phyloP scores from a whole-genome alignment of 2,797 vertebrate genomes.

The Chelon labrosus region DNA sequence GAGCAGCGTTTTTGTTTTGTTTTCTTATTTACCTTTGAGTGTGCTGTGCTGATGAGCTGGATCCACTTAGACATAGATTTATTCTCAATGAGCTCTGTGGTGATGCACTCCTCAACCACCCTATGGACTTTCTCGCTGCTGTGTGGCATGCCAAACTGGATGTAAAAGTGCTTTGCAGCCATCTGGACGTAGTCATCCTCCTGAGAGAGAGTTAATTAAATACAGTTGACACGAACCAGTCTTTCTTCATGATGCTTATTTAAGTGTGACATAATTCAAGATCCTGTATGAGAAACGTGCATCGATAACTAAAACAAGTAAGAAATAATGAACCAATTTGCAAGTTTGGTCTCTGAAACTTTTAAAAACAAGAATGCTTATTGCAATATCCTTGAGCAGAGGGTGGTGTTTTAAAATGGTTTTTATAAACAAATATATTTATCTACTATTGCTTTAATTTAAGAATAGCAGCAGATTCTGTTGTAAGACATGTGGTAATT shows the following conservation, averaged over 20 bases:
- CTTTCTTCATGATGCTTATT: not conserved
- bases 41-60: constrained; percentile 84
- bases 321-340: not conserved
- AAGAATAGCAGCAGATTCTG: too few species aligned
- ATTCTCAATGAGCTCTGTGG: constrained; percentile 86
- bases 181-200: constrained; percentile 91
- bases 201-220: constrained; percentile 72
- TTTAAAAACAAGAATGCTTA: not conserved
- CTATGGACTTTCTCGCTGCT: constrained; percentile 75
- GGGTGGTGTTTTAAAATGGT: too few species aligned
- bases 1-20: not conserved
- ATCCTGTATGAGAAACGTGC: not conserved
- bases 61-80: constrained; percentile 90
- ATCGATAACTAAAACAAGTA: not conserved
- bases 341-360: too few species aligned
- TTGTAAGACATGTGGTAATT: too few species aligned
- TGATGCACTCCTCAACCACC: constrained; percentile 88
- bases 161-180: constrained; percentile 89
- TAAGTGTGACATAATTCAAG: not conserved
- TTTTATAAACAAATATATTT: too few species aligned
- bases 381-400: not conserved
- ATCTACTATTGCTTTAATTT: too few species aligned
- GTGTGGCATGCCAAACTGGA: constrained; percentile 82
- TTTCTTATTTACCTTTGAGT: constrained; percentile 83
- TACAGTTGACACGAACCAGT: not conserved